Evolutionary conservation across 2,888 invertebrate genomes (phyloP).

Genomic region (Notodonta dromedarius): DNA sequence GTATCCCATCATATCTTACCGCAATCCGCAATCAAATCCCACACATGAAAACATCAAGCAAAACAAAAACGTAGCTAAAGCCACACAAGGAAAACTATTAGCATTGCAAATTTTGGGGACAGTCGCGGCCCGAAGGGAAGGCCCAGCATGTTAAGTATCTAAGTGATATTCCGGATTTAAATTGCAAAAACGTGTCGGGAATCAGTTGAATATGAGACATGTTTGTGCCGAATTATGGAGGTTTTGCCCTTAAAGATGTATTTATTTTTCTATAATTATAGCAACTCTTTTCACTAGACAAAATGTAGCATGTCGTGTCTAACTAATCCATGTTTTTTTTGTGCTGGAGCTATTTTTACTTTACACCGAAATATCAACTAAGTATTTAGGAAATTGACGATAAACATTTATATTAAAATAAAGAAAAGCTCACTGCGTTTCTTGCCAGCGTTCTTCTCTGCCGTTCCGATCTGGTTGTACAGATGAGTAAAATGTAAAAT

Average conservation of each 20-base stretch:
- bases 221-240: neutral
- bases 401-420: no score
- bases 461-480: no score
- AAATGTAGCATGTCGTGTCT: no score
- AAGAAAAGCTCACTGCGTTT: no score
- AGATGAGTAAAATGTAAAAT: no score
- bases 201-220: conserved; percentile 35
- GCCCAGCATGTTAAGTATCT: conserved; percentile 48
- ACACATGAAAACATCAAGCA: conserved; percentile 26
- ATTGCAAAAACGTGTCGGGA: conserved; percentile 55
- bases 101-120: conserved; percentile 67
- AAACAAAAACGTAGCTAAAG: conserved; percentile 31
- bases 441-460: no score
- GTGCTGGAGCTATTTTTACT: no score
- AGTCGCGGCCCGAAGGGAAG: conserved; percentile 32
- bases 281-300: no score
- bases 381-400: no score
- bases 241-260: neutral
- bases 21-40: conserved; percentile 6
- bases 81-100: conserved; percentile 52
- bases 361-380: no score
- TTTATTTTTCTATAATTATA: no score
- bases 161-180: conserved; percentile 60
- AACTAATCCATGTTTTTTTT: no score
- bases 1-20: neutral